Conservation (phyloP, 2,797 vertebrate genomes). For the Gallinago nigripennis region DNA sequence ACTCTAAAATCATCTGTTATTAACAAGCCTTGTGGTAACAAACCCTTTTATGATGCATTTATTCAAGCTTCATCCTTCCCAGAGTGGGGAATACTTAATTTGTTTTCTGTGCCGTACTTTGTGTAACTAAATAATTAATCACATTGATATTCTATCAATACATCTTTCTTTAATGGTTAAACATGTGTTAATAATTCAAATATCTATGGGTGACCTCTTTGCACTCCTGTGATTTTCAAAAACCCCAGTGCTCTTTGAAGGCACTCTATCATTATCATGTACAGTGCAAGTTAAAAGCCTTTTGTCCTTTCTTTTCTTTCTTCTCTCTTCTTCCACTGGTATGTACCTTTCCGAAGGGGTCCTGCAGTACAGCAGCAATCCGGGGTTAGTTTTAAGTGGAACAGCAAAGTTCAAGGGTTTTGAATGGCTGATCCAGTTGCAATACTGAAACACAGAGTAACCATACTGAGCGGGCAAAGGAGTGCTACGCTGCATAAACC, state of each 20-base stretch:
- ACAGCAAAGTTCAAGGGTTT: constrained; percentile 63
- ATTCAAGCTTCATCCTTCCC: constrained; percentile 62
- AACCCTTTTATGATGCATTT: constrained; percentile 61
- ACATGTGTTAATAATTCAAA: constrained; percentile 93
- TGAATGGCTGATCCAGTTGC: constrained; percentile 55
- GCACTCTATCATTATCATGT: constrained; percentile 72
- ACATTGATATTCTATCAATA: constrained; percentile 90
- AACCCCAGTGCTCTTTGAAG: constrained; percentile 79
- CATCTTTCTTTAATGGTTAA: constrained; percentile 89
- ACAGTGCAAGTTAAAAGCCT: constrained; percentile 73
- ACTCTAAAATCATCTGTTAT: constrained; percentile 41
- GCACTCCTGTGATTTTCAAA: constrained; percentile 80
- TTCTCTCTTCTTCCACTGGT: neutral
- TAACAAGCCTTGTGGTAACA: constrained; percentile 60
- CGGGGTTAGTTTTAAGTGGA: constrained; percentile 59
- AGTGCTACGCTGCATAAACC: neutral
- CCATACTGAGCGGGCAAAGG: neutral
- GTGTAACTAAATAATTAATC: constrained; percentile 93
- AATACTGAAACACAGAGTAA: constrained; percentile 15
- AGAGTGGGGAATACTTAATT: constrained; percentile 72
- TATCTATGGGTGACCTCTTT: constrained; percentile 81
- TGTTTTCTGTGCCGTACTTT: constrained; percentile 77
- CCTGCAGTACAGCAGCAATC: neutral
- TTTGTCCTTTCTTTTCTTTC: constrained; percentile 48
- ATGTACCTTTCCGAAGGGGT: constrained; percentile 16